phyloP scores from a whole-genome alignment of 2,113 vertebrate species.

The Elachura formosa region DNA sequence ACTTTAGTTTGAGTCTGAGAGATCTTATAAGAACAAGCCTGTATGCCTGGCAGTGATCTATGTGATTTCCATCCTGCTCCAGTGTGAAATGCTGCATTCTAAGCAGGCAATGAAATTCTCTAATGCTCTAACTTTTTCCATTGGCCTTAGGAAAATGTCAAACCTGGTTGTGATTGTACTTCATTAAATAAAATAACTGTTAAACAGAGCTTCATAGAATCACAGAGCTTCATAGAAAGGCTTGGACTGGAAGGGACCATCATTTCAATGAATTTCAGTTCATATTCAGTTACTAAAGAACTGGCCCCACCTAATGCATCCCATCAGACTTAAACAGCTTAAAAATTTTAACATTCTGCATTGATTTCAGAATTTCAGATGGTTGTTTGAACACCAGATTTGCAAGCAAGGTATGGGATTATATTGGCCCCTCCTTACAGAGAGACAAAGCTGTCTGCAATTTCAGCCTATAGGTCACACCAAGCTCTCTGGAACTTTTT shows the following conservation, averaged over 20 bases:
- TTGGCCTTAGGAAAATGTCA: slow-evolving; percentile 14
- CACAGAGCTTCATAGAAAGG: background rate
- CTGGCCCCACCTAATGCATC: background rate
- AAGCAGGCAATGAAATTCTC: slow-evolving; percentile 25
- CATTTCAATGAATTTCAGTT: slow-evolving; percentile 13
- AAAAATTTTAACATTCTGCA: background rate
- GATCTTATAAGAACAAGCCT: slow-evolving; percentile 15
- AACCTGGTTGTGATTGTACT: slow-evolving; percentile 48
- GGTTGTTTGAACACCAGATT: background rate
- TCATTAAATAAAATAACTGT: slow-evolving; percentile 48
- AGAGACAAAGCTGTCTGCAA: background rate
- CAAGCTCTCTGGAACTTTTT: background rate
- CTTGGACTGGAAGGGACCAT: background rate
- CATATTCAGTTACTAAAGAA: slow-evolving; percentile 16
- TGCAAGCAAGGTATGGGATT: background rate
- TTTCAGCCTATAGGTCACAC: background rate
- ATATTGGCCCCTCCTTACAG: rapidly evolving
- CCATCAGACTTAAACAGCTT: background rate
- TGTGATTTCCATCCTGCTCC: background rate
- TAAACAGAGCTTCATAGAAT: background rate
- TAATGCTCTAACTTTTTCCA: slow-evolving; percentile 33
- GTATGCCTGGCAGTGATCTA: background rate
- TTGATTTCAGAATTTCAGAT: background rate
- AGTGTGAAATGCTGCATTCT: slow-evolving; percentile 12
- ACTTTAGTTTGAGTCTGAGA: slow-evolving; percentile 37